Evolutionary conservation across 2,113 vertebrate genomes (phyloP).

Genomic region (Otus sunia): DNA sequence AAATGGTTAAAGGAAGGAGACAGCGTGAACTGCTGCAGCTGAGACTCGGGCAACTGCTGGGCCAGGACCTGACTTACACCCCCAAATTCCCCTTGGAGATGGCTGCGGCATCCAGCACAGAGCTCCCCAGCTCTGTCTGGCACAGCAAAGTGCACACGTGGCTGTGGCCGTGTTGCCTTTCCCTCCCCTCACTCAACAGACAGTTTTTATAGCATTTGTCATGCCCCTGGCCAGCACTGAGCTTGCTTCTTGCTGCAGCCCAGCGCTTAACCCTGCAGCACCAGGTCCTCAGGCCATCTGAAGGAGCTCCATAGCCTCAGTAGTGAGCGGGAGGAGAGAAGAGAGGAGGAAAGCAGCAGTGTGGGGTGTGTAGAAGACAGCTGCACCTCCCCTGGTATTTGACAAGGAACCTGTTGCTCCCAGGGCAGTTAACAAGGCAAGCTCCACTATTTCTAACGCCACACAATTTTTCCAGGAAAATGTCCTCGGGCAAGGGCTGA

Average conservation of each 20-base stretch:
- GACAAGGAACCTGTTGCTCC: neutral
- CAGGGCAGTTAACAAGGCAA: neutral
- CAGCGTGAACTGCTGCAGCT: neutral
- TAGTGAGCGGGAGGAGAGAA: fast-evolving
- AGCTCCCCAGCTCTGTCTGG: neutral
- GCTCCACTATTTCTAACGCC: neutral
- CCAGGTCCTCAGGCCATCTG: neutral
- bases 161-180: neutral
- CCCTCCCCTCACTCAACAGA: neutral
- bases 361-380: neutral
- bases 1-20: neutral
- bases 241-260: neutral
- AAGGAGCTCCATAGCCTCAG: neutral
- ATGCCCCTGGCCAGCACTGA: neutral
- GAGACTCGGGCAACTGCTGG: neutral
- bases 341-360: neutral
- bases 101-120: neutral
- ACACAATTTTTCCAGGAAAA: neutral
- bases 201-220: neutral
- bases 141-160: fast-evolving
- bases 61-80: neutral
- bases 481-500: neutral
- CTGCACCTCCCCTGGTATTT: neutral
- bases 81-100: neutral
- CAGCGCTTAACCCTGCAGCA: neutral